Base-by-base conservation (phyloP, 1,140 invertebrate species). In the Orius insidiosus region DNA sequence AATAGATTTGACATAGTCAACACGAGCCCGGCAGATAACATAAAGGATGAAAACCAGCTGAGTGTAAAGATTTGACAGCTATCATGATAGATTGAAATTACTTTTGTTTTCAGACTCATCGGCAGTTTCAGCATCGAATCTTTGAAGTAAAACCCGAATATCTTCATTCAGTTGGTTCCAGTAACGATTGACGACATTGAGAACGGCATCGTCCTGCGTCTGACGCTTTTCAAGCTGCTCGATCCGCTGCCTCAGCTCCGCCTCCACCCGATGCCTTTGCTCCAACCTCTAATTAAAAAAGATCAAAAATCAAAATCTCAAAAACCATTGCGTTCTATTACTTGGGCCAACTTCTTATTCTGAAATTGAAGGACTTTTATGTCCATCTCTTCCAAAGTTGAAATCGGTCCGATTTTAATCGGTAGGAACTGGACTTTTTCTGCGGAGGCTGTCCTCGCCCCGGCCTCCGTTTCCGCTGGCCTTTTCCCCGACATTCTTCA, bases 141-240 rank as follows among this genome's bases (percentile, higher is more conserved):
- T 70, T 62, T 96, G 90, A 48, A 97, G 65, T 16, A 97, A 61
- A 24, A 97, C 80, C 54, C 93, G 66, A 51, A 97, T 88, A 65
- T 98, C 93, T 70, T 98, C 93, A 70, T 98, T 93, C 9, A 94
- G 67, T 60, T 92, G 81, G 68, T 92, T 98, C 93, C 93, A 98
- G 64, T 97, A 96, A 50, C 93, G 71, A 69, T 98, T 98, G 6
- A 98, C 89, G 48, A 96, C 90, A 70, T 93, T 95, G 7, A 97
- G 67, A 9, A 97, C 92, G 52, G 90, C 89, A 73, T 98, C 94
- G 66, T 97, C 93, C 64, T 94, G 90, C 34, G 88, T 89, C 63
- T 97, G 93, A 43, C 93, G 67, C 62, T 95, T 95, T 61, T 98
- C 92, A 52, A 98, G 66, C 63, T 97, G 90, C 63, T 97, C 92